Evolutionary conservation across 2,113 vertebrate genomes (phyloP), one percentile per base, ranked within the genome.

Genomic region (Anthoscopus minutus): DNA sequence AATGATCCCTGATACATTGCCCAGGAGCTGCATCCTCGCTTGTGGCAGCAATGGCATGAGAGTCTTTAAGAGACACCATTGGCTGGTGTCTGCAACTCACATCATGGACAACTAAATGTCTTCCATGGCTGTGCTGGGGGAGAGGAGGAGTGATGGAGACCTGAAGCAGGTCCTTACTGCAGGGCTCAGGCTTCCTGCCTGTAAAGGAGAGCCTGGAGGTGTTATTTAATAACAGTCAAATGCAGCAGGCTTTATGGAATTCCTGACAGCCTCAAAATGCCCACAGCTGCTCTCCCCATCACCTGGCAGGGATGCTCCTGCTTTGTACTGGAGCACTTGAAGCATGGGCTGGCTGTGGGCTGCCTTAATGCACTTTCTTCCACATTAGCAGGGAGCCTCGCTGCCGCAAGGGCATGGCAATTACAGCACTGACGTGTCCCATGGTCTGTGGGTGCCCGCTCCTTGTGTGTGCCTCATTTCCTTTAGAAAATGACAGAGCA

Each of bases 31-130:
- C 19, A 62, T 21, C 61, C 51, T 67, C 2, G 1, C 51, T 47
- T 17, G 30, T n/a, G 42, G 91, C 38, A 72, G 64, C 58, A 81
- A 11, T 1, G 2, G 50, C 4, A 4, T 0, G 0, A 40, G 11
- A 71, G 37, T 60, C 83, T 84, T 56, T 81, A 48, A 8, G 1
- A 56, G 73, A 25, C 69, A 64, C 35, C 47, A 23, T 0, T 1
- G 4, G 5, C 18, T 3, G 13, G 10, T 67, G 74, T 64, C 73
- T 86, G 83, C 48, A 66, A 3, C 23, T 84, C 44, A 44, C 73
- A 72, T 45, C 9, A 33, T 0, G 3, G 71, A 54, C 37, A 88
- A 31, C 35, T 37, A 64, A 70, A 86, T 0, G 1, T 54, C 19
- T 77, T 69, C 33, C 27, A 7, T 2, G 27, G 58, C 66, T 61